These are phyloP conservation scores for Pollenia labialis DNA, from an alignment of 2,888 invertebrate genomes.

Conservation along the genomic window DNA sequence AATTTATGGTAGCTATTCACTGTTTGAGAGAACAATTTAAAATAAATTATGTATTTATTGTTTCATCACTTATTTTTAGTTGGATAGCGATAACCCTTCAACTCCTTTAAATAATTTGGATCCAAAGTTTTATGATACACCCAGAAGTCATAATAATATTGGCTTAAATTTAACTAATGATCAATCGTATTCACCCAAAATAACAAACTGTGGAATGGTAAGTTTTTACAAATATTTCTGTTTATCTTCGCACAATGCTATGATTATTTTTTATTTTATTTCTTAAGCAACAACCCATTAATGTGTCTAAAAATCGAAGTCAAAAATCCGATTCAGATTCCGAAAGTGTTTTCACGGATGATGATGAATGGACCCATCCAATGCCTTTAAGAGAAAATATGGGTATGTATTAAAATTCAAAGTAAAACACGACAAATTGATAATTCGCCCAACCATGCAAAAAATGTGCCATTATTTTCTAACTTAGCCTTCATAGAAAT, in stretches of 20 bases:
- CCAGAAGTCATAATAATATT: slow-evolving; percentile 83
- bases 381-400: slow-evolving; percentile 84
- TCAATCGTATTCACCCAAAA: slow-evolving; percentile 84
- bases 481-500: too few relatives aligned
- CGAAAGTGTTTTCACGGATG: slow-evolving; percentile 89
- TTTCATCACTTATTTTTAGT: slow-evolving; percentile 65
- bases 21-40: not conserved
- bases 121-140: slow-evolving; percentile 86
- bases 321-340: slow-evolving; percentile 87
- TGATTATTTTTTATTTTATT: slow-evolving; percentile 33
- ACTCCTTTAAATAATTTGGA: slow-evolving; percentile 84
- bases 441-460: too few relatives aligned
- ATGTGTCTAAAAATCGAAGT: slow-evolving; percentile 74
- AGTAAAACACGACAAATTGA: too few relatives aligned
- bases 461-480: too few relatives aligned
- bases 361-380: slow-evolving; percentile 87
- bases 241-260: not conserved
- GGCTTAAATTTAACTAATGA: slow-evolving; percentile 84
- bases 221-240: slow-evolving; percentile 41
- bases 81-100: slow-evolving; percentile 78
- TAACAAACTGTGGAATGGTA: slow-evolving; percentile 83
- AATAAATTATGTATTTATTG: not conserved
- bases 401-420: slow-evolving; percentile 76
- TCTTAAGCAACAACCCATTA: slow-evolving; percentile 78
- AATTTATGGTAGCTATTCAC: slow-evolving; percentile 77